Percentiles rank a stretch among this genome's conserved stretches.
Evolutionary conservation across 2,888 invertebrate species (phyloP).

Genomic region (Leucoma salicis): DNA sequence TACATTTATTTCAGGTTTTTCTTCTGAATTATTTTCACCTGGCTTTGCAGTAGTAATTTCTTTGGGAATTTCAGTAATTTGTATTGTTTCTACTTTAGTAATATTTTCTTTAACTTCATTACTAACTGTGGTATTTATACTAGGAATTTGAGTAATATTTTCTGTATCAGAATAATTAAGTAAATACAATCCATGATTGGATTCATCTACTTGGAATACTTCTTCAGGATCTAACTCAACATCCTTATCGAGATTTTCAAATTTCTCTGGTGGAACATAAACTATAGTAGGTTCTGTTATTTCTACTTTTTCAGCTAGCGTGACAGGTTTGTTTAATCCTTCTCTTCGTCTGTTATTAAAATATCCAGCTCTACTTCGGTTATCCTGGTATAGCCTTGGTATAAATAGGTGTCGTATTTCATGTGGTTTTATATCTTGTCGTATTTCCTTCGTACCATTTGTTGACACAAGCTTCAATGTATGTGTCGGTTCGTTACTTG

Average conservation of each 20-base stretch:
- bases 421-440: slow-evolving; percentile 70
- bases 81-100: slow-evolving; percentile 42
- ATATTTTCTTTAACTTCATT: slow-evolving; percentile 45
- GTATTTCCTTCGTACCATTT: slow-evolving; percentile 65
- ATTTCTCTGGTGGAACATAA: slow-evolving; percentile 73
- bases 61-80: slow-evolving; percentile 28
- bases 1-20: slow-evolving; percentile 54
- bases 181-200: slow-evolving; percentile 76
- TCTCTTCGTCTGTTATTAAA: slow-evolving; percentile 67
- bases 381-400: slow-evolving; percentile 65
- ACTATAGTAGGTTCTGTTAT: slow-evolving; percentile 61
- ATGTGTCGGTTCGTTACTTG: slow-evolving; percentile 60
- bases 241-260: slow-evolving; percentile 72
- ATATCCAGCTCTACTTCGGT: slow-evolving; percentile 65
- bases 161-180: slow-evolving; percentile 76
- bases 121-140: slow-evolving; percentile 41
- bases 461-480: slow-evolving; percentile 60
- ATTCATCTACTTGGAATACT: slow-evolving; percentile 80
- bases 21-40: slow-evolving; percentile 44
- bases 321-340: slow-evolving; percentile 45
- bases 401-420: slow-evolving; percentile 72
- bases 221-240: slow-evolving; percentile 75
- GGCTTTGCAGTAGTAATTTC: slow-evolving; percentile 37
- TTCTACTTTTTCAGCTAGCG: slow-evolving; percentile 43
- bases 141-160: slow-evolving; percentile 58